These are phyloP conservation scores for Callyntrura guangdongensis DNA, from an alignment of 2,888 invertebrate genomes.

Conservation along the genomic window DNA sequence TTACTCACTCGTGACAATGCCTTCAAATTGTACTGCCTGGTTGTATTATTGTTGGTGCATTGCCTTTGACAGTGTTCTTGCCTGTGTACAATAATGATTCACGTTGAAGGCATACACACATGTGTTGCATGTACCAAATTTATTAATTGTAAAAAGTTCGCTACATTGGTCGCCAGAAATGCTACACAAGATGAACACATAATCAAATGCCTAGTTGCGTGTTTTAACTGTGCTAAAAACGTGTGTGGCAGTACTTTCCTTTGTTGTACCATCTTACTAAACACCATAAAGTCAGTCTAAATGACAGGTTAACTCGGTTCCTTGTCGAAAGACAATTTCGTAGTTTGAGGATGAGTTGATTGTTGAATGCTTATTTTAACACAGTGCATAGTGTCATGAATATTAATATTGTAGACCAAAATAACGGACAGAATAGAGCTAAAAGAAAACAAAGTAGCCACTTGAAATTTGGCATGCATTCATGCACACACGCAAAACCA, in stretches of 20 bases:
- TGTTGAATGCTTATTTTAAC: neutral
- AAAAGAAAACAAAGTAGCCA: no score
- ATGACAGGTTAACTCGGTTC: neutral
- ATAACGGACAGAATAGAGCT: no score
- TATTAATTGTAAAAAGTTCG: neutral
- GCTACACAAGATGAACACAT: no score
- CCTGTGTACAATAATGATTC: neutral
- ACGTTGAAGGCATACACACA: neutral
- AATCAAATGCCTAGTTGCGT: no score
- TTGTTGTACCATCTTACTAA: neutral
- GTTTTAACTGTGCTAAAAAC: no score
- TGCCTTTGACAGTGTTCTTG: neutral
- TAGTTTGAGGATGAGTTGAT: neutral
- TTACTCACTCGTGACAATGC: conserved; percentile 39
- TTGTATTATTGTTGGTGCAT: conserved; percentile 4
- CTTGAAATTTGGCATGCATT: no score
- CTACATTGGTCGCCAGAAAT: no score
- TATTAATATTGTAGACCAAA: no score
- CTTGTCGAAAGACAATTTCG: conserved; percentile 1
- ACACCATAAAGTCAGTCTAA: conserved; percentile 2
- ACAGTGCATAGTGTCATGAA: no score
- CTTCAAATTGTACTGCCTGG: conserved; percentile 15
- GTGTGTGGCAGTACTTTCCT: neutral
- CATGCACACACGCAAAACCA: no score
- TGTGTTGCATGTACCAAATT: neutral